Percentiles rank a stretch among this genome's conserved stretches.
Conservation (phyloP, 1,140 invertebrate genomes). For the Sycophaga agraensis region DNA sequence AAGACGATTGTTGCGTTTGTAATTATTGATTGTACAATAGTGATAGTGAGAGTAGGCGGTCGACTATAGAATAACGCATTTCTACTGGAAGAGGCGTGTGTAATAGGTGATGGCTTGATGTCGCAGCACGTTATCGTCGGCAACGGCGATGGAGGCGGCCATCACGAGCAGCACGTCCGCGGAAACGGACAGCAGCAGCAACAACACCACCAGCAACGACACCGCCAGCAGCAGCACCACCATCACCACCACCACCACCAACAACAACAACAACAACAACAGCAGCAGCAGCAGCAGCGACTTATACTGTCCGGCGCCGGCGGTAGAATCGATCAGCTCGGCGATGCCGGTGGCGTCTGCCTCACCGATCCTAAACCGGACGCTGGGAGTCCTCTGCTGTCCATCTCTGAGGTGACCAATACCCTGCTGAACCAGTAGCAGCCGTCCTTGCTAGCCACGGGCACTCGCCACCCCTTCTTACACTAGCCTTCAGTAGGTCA, state of each 20-base stretch:
- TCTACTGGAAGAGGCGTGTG: constrained; percentile 25
- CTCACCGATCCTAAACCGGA: constrained; percentile 65
- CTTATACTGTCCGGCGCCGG: constrained; percentile 46
- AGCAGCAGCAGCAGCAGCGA: constrained; percentile 40
- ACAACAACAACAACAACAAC: constrained; percentile 41
- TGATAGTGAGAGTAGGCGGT: too few relatives aligned
- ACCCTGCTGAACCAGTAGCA: constrained; percentile 72
- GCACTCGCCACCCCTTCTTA: constrained; percentile 27
- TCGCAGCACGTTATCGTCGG: constrained; percentile 51
- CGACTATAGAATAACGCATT: neutral
- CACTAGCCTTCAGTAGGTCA: neutral
- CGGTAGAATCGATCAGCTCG: constrained; percentile 46
- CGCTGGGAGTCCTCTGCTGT: constrained; percentile 75
- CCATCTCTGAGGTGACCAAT: constrained; percentile 82
- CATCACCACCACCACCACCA: neutral
- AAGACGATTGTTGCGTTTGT: too few relatives aligned
- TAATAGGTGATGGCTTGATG: constrained; percentile 32
- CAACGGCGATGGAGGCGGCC: constrained; percentile 48
- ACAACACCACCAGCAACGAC: constrained; percentile 30
- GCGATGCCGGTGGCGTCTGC: constrained; percentile 53
- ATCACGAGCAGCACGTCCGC: constrained; percentile 35
- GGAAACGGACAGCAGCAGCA: constrained; percentile 31
- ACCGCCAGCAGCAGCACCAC: constrained; percentile 30
- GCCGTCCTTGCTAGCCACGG: too few relatives aligned
- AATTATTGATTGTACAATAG: too few relatives aligned